These are phyloP conservation scores for Sesamia nonagrioides DNA, from an alignment of 1,140 invertebrate genomes.

Conservation along the genomic window DNA sequence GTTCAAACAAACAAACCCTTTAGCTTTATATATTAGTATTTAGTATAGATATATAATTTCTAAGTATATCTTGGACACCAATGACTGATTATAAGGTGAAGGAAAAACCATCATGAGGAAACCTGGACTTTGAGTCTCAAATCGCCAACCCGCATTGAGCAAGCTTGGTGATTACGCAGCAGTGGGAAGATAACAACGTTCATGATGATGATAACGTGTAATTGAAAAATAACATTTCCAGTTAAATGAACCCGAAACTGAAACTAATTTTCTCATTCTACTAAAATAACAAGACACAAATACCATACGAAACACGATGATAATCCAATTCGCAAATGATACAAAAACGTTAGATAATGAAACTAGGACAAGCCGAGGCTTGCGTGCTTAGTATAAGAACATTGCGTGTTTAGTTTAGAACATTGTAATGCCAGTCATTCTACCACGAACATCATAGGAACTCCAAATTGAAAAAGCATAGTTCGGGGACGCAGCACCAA, in stretches of 20 bases:
- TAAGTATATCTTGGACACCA: too few relatives aligned
- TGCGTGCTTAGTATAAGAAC: conserved; percentile 49
- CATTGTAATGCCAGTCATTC: conserved; percentile 46
- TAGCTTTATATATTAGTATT: too few relatives aligned
- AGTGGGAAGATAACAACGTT: too few relatives aligned
- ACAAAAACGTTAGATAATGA: conserved; percentile 67
- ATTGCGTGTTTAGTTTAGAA: conserved; percentile 48
- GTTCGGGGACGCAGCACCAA: not conserved
- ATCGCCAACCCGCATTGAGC: too few relatives aligned
- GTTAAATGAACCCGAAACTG: not conserved
- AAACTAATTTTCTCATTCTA: not conserved
- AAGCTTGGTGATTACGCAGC: too few relatives aligned
- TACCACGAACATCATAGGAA: not conserved
- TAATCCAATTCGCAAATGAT: conserved; percentile 54
- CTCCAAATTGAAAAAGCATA: not conserved
- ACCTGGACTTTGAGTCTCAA: too few relatives aligned
- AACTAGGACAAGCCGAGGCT: conserved; percentile 47
- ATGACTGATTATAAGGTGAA: too few relatives aligned
- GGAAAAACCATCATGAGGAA: too few relatives aligned
- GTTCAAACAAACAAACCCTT: too few relatives aligned
- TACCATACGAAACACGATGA: conserved; percentile 1
- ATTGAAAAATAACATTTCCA: too few relatives aligned
- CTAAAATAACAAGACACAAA: conserved; percentile 16
- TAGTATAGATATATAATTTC: too few relatives aligned
- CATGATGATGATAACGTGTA: too few relatives aligned